A percentile compares a stretch with the other conserved stretches of the same genome.
phyloP scores from a whole-genome alignment of 2,888 invertebrate genomes.

The Eristalinus aeneus region DNA sequence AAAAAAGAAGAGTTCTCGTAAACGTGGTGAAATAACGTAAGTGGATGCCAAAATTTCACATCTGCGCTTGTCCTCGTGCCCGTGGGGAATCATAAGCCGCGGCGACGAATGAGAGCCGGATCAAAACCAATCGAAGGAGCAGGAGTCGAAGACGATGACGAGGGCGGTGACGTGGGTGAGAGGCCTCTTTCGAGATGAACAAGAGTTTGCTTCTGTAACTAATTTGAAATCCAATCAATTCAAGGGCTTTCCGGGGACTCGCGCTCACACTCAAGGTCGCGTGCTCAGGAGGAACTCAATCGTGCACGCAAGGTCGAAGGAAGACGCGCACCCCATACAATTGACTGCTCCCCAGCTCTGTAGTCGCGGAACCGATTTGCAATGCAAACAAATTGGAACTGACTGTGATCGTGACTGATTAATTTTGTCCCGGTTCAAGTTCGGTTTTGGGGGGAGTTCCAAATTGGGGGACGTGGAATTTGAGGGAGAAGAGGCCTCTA shows the following conservation, averaged over 20 bases:
- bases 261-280: neutral
- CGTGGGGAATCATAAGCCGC: neutral
- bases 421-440: neutral
- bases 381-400: no score
- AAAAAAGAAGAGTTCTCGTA: neutral
- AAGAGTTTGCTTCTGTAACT: neutral
- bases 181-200: neutral
- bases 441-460: no score
- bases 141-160: neutral
- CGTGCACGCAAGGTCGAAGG: neutral
- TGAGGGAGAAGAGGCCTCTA: no score
- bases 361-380: neutral
- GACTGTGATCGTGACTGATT: constrained; percentile 4
- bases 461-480: no score
- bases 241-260: neutral
- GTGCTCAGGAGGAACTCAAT: neutral
- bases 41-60: neutral
- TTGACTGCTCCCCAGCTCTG: no score
- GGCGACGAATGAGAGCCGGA: neutral
- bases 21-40: neutral
- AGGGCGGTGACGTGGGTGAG: no score
- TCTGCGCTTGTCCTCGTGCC: neutral
- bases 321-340: neutral
- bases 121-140: neutral
- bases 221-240: neutral